A percentile compares a stretch with the other conserved stretches of the same genome.
These are phyloP conservation scores for Eulemur coronatus DNA, from an alignment of 2,797 vertebrate species.

Conservation along the genomic window DNA sequence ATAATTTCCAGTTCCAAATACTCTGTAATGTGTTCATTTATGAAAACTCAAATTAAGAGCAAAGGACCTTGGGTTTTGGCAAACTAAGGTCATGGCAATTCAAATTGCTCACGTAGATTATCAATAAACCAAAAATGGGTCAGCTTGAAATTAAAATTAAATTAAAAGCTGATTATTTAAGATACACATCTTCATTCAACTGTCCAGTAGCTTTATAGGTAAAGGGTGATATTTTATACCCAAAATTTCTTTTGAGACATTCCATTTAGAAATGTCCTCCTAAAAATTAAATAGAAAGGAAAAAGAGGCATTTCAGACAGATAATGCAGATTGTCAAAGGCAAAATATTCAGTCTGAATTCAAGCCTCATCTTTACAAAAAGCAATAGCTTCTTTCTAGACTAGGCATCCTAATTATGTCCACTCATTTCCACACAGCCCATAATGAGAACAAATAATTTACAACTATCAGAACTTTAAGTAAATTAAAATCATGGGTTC, in stretches of 20 bases:
- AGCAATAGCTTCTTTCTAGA: constrained; percentile 59
- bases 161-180: constrained; percentile 2
- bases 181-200: constrained; percentile 29
- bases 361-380: constrained; percentile 53
- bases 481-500: constrained; percentile 45
- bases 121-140: neutral
- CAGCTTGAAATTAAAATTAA: neutral
- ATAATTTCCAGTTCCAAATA: neutral
- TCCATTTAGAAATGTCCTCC: constrained; percentile 35
- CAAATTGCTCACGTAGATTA: constrained; percentile 17
- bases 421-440: constrained; percentile 17
- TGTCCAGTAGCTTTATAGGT: constrained; percentile 12
- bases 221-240: constrained; percentile 50
- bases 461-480: constrained; percentile 24
- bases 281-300: constrained; percentile 40
- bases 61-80: neutral
- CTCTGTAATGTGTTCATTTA: neutral
- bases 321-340: constrained; percentile 37
- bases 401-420: neutral
- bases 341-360: constrained; percentile 43
- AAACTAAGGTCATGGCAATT: neutral
- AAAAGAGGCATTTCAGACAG: constrained; percentile 52
- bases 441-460: constrained; percentile 60
- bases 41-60: constrained; percentile 1
- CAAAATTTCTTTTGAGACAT: constrained; percentile 53